Conservation (phyloP, 2,113 vertebrate genomes). For the Neogobius melanostomus region DNA sequence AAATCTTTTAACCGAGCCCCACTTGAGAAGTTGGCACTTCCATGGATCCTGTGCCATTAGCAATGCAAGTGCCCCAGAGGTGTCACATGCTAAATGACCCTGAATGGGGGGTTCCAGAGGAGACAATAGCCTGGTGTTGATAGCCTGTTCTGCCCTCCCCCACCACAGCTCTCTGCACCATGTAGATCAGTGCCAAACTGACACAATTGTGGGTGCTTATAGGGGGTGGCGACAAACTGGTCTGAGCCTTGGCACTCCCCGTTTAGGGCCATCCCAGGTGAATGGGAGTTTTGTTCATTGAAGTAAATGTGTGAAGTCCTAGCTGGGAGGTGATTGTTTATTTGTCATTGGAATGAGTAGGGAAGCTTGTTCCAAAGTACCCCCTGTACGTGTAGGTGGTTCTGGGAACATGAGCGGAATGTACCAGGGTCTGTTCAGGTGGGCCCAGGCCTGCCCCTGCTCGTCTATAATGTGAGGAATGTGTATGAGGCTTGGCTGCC, state of each 20-base stretch:
- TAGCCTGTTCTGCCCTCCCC: constrained; percentile 63
- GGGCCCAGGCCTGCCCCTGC: constrained; percentile 70
- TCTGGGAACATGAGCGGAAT: constrained; percentile 68
- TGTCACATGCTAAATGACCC: constrained; percentile 77
- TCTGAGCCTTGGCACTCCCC: constrained; percentile 37
- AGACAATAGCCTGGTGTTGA: constrained; percentile 73
- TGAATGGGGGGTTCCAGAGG: constrained; percentile 63
- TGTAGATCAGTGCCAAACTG: constrained; percentile 48
- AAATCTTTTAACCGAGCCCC: constrained; percentile 12
- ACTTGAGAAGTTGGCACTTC: constrained; percentile 60
- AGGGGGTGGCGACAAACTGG: constrained; percentile 34
- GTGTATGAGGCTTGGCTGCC: constrained; percentile 65
- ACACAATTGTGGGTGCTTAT: constrained; percentile 52
- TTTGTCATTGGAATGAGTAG: neutral
- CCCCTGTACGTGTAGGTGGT: constrained; percentile 16
- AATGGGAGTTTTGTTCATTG: constrained; percentile 12
- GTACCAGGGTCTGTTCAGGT: constrained; percentile 70
- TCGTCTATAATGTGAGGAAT: constrained; percentile 72
- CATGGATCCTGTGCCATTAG: constrained; percentile 65
- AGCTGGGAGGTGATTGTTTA: neutral
- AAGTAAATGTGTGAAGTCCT: neutral
- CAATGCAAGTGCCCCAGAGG: constrained; percentile 65
- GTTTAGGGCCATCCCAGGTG: constrained; percentile 18
- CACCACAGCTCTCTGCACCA: constrained; percentile 41
- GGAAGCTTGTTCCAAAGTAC: constrained; percentile 8